Evolutionary conservation across 2,113 vertebrate genomes (phyloP).

Genomic region (Lates calcarifer): DNA sequence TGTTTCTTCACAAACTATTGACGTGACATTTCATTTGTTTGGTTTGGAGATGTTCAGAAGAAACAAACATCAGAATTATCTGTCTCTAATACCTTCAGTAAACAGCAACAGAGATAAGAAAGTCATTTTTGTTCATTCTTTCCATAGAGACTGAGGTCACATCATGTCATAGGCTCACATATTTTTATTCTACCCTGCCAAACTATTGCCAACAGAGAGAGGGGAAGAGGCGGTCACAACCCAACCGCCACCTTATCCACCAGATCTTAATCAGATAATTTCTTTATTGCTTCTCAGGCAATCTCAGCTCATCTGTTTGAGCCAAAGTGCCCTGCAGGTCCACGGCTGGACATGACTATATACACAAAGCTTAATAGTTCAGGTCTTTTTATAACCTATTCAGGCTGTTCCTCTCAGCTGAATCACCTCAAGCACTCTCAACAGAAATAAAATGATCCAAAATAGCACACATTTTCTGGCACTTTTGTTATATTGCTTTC

Average conservation of each 20-base stretch:
- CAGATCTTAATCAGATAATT: slow-evolving; percentile 4
- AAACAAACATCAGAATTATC: background rate
- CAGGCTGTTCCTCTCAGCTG: background rate
- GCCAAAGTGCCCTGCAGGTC: background rate
- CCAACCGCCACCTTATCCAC: background rate
- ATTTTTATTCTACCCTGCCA: background rate
- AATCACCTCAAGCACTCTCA: slow-evolving; percentile 1
- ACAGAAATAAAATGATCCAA: background rate
- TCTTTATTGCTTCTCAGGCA: background rate
- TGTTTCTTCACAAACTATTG: background rate
- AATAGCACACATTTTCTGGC: background rate
- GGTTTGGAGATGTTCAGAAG: background rate
- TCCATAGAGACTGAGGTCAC: background rate
- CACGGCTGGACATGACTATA: background rate
- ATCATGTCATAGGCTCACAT: background rate
- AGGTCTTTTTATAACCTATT: background rate
- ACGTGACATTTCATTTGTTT: background rate
- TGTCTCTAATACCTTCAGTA: background rate
- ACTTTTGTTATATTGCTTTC: background rate
- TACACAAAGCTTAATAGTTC: background rate
- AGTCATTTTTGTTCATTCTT: background rate
- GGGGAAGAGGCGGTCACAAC: background rate
- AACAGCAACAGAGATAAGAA: background rate
- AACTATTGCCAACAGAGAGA: background rate
- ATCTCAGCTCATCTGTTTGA: background rate